Evolutionary conservation across 2,113 vertebrate species (phyloP).

Genomic region (Propithecus coquereli): DNA sequence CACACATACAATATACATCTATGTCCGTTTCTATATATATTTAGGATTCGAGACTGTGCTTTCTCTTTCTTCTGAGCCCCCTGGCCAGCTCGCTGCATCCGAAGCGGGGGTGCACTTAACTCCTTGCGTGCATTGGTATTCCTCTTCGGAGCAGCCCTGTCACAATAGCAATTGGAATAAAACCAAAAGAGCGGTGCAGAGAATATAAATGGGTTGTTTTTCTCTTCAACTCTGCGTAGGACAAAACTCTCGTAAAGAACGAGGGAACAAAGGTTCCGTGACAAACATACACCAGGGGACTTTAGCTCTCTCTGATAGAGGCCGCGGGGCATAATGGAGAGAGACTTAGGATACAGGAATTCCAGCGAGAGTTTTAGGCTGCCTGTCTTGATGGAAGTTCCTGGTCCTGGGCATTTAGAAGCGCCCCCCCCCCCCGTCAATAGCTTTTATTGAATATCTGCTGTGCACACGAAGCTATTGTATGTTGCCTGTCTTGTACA

Average conservation of each 20-base stretch:
- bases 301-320: background rate
- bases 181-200: background rate
- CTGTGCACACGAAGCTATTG: background rate
- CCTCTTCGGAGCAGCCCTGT: background rate
- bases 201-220: conserved; percentile 66
- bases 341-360: background rate
- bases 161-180: conserved; percentile 52
- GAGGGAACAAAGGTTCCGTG: conserved; percentile 10
- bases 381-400: background rate
- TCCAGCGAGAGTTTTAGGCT: background rate
- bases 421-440: background rate
- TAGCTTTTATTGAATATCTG: background rate
- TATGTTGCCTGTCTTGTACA: background rate
- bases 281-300: conserved; percentile 24
- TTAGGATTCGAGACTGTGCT: background rate
- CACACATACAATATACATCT: background rate
- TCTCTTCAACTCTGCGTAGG: conserved; percentile 30
- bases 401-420: background rate
- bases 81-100: background rate
- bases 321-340: background rate
- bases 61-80: background rate
- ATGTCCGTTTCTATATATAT: background rate
- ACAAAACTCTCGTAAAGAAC: conserved; percentile 51
- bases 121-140: conserved; percentile 44
- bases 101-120: background rate